Evolutionary conservation across 2,113 vertebrate genomes (phyloP), one percentile per base, ranked within the genome.

Genomic region (Siniperca knerii): DNA sequence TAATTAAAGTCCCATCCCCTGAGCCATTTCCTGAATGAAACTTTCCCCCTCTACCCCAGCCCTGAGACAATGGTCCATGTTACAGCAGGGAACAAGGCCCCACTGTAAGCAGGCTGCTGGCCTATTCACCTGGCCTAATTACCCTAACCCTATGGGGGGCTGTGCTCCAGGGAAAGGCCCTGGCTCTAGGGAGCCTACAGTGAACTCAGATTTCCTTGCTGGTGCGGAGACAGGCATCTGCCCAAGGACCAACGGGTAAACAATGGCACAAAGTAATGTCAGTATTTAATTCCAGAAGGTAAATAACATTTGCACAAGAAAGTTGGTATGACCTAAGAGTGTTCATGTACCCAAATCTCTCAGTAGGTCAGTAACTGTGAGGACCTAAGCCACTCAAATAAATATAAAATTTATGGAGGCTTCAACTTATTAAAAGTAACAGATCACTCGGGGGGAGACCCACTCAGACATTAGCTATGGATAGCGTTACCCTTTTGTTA

Each of bases 121-220:
- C 91, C 95, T 93, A 94, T 95, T 95, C 94, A 95, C 94, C 94
- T 94, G 93, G 91, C 95, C 94, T 96, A 95, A 96, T 96, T 96
- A 94, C 87, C 87, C 87, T 77, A 81, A 92, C 90, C 91, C 89
- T 84, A 78, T 92, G 86, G 91, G 85, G 89, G 88, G 77, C 82
- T 80, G 52, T 69, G 77, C 89, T 90, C 88, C 77, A 90, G 89
- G 90, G 93, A 94, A 94, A 87, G 87, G 87, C 89, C 90, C 70
- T 18, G 61, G 87, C 89, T 88, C 83, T 78, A 20, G 82, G 88
- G 88, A 87, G 80, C 79, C 73, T 23, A 55, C 3, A 23, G 37
- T 58, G 50, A 91, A 90, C 90, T 92, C 90, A 85, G 64, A 87
- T 95, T 93, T 91, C 86, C 70, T 73, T 44, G 20, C 46, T 61